Evolutionary conservation across 2,888 invertebrate genomes (phyloP), one percentile per base, ranked within the genome.

Genomic region (Nemotelus nigrinus): DNA sequence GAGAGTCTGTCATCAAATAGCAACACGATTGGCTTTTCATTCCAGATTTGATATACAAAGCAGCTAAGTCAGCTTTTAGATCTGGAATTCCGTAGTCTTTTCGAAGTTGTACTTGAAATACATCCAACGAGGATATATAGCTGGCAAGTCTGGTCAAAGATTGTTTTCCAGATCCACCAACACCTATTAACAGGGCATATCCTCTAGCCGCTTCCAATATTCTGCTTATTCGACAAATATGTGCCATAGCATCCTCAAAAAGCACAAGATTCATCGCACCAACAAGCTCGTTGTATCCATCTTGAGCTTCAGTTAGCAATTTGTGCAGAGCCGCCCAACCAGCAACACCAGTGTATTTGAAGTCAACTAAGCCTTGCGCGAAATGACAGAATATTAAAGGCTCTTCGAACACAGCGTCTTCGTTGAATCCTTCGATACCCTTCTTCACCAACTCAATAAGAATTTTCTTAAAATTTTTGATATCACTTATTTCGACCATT

Each of bases 131-230:
- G 3, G 96, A 95, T 79, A 98, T 96, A 85, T 94, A 98, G 0
- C 96, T 93, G 0, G 98, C 93, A 39, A 98, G 88, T 76, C 97
- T 89, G 0, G 97, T 94, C 60, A 98, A 88, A 3, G 96, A 96
- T 86, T 98, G 97, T 85, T 97, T 97, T 70, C 98, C 98, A 77
- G 96, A 96, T 50, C 98, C 98, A 58, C 98, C 98, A 0, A 98
- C 98, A 45, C 98, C 98, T 43, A 98, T 94, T 25, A 98, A 88
- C 45, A 98, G 88, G 0, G 96, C 97, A 85, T 98, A 97, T 10
- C 98, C 97, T 82, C 97, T 90, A 0, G 97, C 96, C 1, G 94
- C 92, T 87, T 98, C 97, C 83, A 98, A 88, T 81, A 98, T 97
- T 77, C 98, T 92, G 86, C 95, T 97, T 79, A 98, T 97, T 81